These are phyloP conservation scores for Gallinago jamesoni DNA, from an alignment of 2,113 vertebrate genomes.

Conservation along the genomic window DNA sequence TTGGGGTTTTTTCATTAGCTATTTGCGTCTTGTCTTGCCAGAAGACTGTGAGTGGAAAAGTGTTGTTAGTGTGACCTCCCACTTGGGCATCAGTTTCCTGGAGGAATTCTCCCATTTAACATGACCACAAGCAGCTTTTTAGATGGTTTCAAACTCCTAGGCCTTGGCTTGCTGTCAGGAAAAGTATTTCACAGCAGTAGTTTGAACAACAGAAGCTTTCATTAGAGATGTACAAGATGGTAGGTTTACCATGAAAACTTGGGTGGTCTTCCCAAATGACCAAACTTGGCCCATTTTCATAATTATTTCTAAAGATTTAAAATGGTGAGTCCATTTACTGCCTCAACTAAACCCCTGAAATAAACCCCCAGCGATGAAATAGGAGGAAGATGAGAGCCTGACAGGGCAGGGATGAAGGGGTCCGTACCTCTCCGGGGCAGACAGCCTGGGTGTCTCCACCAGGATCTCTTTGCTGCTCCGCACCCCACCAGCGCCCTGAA, in stretches of 20 bases:
- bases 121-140: not conserved
- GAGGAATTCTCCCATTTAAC: not conserved
- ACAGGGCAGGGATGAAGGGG: not conserved
- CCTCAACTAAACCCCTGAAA: not conserved
- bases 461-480: conserved; percentile 60
- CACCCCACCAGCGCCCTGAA: conserved; percentile 73
- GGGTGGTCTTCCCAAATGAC: not conserved
- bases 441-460: conserved; percentile 76
- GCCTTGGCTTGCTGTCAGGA: not conserved
- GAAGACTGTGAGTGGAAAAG: not conserved
- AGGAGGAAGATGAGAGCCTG: not conserved
- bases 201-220: not conserved
- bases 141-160: not conserved
- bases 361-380: not conserved
- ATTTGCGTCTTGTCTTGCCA: conserved; percentile 50
- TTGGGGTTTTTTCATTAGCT: not conserved
- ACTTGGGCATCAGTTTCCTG: not conserved
- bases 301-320: not conserved
- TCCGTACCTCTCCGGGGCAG: conserved; percentile 57
- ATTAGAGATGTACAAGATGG: not conserved
- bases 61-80: not conserved
- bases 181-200: not conserved
- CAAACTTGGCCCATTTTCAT: not conserved
- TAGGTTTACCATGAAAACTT: not conserved
- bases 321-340: not conserved